Conservation (phyloP, 2,113 vertebrate genomes). For the Hipposideros armiger region DNA sequence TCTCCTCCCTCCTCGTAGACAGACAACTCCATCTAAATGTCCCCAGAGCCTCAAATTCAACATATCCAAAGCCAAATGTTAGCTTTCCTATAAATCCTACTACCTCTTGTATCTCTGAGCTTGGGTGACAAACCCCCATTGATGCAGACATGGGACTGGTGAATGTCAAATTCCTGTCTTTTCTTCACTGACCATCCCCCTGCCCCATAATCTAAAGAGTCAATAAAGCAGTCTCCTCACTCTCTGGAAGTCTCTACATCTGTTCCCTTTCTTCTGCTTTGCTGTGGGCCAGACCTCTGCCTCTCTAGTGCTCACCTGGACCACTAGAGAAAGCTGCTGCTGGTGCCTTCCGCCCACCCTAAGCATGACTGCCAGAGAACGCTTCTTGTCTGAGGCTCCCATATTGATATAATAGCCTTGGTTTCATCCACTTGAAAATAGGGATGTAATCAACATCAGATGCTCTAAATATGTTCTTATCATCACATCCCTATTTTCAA, state of each 20-base stretch:
- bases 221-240: not conserved
- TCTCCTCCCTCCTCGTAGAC: not conserved
- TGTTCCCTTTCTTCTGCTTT: not conserved
- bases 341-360: not conserved
- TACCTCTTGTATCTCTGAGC: not conserved
- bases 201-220: not conserved
- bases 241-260: not conserved
- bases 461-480: not conserved
- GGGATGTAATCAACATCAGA: not conserved
- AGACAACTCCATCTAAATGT: not conserved
- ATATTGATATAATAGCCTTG: not conserved
- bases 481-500: not conserved
- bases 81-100: not conserved
- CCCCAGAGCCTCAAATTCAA: not conserved
- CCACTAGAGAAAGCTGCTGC: not conserved
- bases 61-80: not conserved
- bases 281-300: not conserved
- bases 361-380: not conserved
- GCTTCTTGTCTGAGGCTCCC: not conserved
- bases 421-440: not conserved
- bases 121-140: too few species aligned
- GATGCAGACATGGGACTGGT: accelerated
- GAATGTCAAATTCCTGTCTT: not conserved
- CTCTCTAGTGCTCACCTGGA: not conserved
- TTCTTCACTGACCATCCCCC: not conserved